Conservation (phyloP, 2,888 invertebrate species). For the Drosophila kokeensis region DNA sequence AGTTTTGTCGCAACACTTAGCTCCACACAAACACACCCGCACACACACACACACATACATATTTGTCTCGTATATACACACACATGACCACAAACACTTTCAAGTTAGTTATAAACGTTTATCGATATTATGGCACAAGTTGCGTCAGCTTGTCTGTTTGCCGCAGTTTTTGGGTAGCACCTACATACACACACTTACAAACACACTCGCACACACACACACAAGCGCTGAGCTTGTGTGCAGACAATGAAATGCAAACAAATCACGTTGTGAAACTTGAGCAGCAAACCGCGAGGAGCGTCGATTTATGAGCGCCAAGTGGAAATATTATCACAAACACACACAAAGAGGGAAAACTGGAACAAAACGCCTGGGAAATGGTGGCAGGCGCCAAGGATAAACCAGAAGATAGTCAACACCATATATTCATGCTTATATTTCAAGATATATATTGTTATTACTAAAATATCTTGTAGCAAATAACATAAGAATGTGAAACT, state of each 20-base stretch:
- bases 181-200: conserved; percentile 4
- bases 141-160: conserved; percentile 40
- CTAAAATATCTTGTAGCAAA: neutral
- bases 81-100: conserved; percentile 59
- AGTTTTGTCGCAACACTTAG: conserved; percentile 72
- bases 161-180: conserved; percentile 32
- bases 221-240: conserved; percentile 22
- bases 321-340: conserved; percentile 68
- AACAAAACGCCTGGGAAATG: neutral
- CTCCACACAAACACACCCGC: conserved; percentile 8
- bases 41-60: neutral
- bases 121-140: conserved; percentile 70
- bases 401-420: conserved; percentile 19
- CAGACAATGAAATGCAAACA: conserved; percentile 71
- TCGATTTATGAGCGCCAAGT: conserved; percentile 75
- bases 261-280: conserved; percentile 56
- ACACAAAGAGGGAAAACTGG: neutral
- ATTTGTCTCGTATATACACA: conserved; percentile 9
- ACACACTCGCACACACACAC: neutral
- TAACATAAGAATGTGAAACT: neutral
- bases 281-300: conserved; percentile 57
- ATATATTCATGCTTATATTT: conserved; percentile 32
- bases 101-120: conserved; percentile 78
- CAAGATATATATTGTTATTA: neutral
- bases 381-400: conserved; percentile 2